Percentiles rank a stretch among this genome's conserved stretches.
Conservation (phyloP, 2,888 invertebrate species). For the Phoronis australis region DNA sequence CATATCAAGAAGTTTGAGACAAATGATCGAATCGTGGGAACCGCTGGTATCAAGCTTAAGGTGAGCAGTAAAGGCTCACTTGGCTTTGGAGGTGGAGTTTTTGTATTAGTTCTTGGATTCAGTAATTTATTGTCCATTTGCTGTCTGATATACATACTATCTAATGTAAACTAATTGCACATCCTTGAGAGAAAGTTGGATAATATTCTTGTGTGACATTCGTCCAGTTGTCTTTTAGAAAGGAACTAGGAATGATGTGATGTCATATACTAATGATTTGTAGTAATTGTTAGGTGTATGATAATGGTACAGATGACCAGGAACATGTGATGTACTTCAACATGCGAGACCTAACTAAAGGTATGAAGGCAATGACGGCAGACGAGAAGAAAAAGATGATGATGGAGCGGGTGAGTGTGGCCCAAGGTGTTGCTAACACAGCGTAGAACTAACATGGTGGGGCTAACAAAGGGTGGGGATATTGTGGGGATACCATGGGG, state of each 20-base stretch:
- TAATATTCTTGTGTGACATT: too few relatives aligned
- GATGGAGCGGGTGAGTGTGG: slow-evolving; percentile 27
- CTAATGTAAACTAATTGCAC: too few relatives aligned
- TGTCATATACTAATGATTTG: neutral
- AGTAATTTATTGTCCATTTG: too few relatives aligned
- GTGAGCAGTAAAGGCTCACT: slow-evolving; percentile 46
- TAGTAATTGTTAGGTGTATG: slow-evolving; percentile 34
- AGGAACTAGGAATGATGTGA: neutral
- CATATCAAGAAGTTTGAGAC: slow-evolving; percentile 40
- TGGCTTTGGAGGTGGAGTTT: slow-evolving; percentile 20
- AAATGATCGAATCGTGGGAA: slow-evolving; percentile 36
- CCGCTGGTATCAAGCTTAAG: slow-evolving; percentile 42
- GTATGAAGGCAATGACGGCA: too few relatives aligned
- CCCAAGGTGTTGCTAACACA: too few relatives aligned
- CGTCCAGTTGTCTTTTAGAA: too few relatives aligned
- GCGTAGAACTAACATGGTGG: too few relatives aligned
- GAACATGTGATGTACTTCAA: slow-evolving; percentile 44
- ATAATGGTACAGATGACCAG: slow-evolving; percentile 40
- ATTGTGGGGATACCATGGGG: too few relatives aligned
- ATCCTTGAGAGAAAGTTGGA: too few relatives aligned
- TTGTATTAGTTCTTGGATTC: neutral
- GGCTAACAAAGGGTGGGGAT: too few relatives aligned
- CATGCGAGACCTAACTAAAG: slow-evolving; percentile 38
- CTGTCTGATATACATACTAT: too few relatives aligned
- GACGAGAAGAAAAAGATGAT: slow-evolving; percentile 21